Percentiles rank a stretch among this genome's conserved stretches.
Evolutionary conservation across 2,113 vertebrate species (phyloP).

Genomic region (Caranx ignobilis): DNA sequence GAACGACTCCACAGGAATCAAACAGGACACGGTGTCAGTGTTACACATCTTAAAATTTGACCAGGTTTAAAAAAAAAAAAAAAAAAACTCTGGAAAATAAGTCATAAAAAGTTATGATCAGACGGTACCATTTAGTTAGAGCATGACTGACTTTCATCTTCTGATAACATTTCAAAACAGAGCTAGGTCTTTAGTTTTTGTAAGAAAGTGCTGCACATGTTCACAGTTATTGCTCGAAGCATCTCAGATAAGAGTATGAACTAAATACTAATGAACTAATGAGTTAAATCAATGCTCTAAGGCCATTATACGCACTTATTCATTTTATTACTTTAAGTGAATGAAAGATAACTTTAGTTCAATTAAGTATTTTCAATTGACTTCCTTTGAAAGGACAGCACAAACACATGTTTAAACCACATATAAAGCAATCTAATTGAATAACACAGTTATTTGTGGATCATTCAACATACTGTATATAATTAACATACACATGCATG

Average conservation of each 20-base stretch:
- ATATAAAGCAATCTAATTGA: neutral
- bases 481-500: neutral
- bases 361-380: neutral
- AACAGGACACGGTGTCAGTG: neutral
- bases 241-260: neutral
- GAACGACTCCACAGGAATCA: neutral
- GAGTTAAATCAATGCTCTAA: neutral
- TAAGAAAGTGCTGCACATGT: neutral
- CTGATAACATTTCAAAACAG: constrained; percentile 2
- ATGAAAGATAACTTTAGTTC: neutral
- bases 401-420: neutral
- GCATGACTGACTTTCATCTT: constrained; percentile 2
- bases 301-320: neutral
- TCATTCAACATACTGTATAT: neutral
- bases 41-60: neutral
- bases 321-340: neutral
- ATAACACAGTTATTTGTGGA: neutral
- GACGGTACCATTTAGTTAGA: constrained; percentile 6
- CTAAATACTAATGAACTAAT: neutral
- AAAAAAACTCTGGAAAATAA: neutral
- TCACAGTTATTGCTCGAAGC: neutral
- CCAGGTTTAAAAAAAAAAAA: neutral
- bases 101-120: constrained; percentile 1
- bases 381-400: neutral
- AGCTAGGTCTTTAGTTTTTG: neutral